Conservation (phyloP, 2,797 vertebrate species). For the Acanthurus tractus region DNA sequence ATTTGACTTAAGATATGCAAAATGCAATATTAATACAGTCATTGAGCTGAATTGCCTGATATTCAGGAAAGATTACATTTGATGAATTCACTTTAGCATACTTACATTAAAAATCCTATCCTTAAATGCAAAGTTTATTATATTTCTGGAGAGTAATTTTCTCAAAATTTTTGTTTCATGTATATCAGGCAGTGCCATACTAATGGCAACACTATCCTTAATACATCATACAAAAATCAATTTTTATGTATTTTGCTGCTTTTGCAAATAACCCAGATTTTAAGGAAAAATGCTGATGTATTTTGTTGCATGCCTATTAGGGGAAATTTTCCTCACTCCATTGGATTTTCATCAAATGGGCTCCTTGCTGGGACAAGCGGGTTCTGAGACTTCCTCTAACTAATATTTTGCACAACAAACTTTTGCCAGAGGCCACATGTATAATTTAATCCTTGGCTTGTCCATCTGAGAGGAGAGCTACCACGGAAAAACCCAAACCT, state of each 20-base stretch:
- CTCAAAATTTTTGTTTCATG: constrained; percentile 42
- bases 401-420: constrained; percentile 68
- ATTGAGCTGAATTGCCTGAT: constrained; percentile 44
- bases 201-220: constrained; percentile 25
- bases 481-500: constrained; percentile 62
- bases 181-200: constrained; percentile 51
- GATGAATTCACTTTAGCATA: constrained; percentile 20
- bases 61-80: constrained; percentile 33
- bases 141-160: constrained; percentile 45
- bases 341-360: constrained; percentile 62
- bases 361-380: constrained; percentile 42
- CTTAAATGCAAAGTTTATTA: constrained; percentile 39
- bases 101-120: constrained; percentile 16
- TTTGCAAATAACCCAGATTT: constrained; percentile 42
- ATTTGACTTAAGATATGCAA: neutral
- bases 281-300: constrained; percentile 17
- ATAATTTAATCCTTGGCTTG: constrained; percentile 63
- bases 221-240: constrained; percentile 47
- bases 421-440: constrained; percentile 69
- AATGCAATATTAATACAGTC: constrained; percentile 13
- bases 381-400: constrained; percentile 57
- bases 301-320: constrained; percentile 33
- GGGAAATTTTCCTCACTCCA: constrained; percentile 50
- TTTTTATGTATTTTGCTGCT: constrained; percentile 34
- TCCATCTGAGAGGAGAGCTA: constrained; percentile 63